Evolutionary conservation across 1,140 invertebrate species (phyloP).

Genomic region (Aplysia californica): DNA sequence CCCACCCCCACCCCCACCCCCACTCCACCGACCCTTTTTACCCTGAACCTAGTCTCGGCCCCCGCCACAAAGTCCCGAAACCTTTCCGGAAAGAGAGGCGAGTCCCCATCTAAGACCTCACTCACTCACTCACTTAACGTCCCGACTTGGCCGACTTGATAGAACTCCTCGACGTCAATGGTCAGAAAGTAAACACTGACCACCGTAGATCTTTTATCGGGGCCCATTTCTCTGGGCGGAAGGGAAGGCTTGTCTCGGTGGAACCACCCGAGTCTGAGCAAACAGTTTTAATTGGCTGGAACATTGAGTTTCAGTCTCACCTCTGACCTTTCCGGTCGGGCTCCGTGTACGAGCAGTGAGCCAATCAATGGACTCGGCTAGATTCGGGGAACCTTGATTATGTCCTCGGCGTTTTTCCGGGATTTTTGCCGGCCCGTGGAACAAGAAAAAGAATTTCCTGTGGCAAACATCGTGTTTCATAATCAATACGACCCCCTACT

Average conservation of each 20-base stretch:
- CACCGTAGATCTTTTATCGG: slow-evolving; percentile 11
- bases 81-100: background rate
- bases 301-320: slow-evolving; percentile 34
- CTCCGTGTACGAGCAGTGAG: background rate
- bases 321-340: slow-evolving; percentile 15
- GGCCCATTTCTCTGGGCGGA: slow-evolving; percentile 6
- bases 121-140: background rate
- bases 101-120: background rate
- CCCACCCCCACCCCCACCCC: background rate
- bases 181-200: slow-evolving; percentile 26
- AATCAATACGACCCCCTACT: no score
- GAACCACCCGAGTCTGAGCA: slow-evolving; percentile 13
- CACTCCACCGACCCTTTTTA: background rate
- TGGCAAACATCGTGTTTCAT: no score
- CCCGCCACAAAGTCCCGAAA: background rate
- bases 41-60: background rate
- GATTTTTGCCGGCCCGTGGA: background rate
- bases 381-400: background rate
- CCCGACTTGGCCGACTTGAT: background rate
- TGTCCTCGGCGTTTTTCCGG: background rate
- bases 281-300: slow-evolving; percentile 35
- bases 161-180: background rate
- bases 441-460: background rate
- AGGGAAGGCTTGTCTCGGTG: background rate
- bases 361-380: slow-evolving; percentile 2